phyloP scores from a whole-genome alignment of 1,140 invertebrate species.

The Drosophila orosa region DNA sequence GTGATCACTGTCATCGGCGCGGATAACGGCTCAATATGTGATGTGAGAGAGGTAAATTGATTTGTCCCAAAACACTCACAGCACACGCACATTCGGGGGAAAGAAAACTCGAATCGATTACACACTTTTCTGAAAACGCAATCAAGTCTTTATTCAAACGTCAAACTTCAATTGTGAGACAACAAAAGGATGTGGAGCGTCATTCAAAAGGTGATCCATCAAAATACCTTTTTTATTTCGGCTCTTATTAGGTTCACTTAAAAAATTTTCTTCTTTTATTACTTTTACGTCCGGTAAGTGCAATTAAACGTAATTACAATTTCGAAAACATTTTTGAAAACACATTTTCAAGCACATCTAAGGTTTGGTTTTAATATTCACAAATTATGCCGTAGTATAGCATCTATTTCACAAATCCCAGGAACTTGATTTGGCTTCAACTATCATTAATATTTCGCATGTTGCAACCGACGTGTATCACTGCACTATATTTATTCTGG shows the following conservation, averaged over 20 bases:
- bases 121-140: conserved; percentile 42
- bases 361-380: conserved; percentile 13
- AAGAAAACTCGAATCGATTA: conserved; percentile 30
- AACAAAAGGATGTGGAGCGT: conserved; percentile 34
- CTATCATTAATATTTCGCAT: background rate
- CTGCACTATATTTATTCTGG: conserved; percentile 46
- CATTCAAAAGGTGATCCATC: conserved; percentile 26
- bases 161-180: conserved; percentile 20
- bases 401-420: background rate
- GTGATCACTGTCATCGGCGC: conserved; percentile 38
- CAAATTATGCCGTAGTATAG: background rate
- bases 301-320: background rate
- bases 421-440: background rate
- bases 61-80: conserved; percentile 30
- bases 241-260: conserved; percentile 11
- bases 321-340: background rate
- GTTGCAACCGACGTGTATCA: conserved; percentile 31
- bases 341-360: background rate
- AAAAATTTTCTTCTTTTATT: background rate
- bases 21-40: conserved; percentile 27
- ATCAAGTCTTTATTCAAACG: conserved; percentile 42
- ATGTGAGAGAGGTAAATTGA: conserved; percentile 45
- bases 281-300: background rate
- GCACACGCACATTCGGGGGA: background rate
- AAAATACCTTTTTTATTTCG: conserved; percentile 21